Evolutionary conservation across 2,797 vertebrate genomes (phyloP), one percentile per base, ranked within the genome.

Genomic region (Vireo griseus): DNA sequence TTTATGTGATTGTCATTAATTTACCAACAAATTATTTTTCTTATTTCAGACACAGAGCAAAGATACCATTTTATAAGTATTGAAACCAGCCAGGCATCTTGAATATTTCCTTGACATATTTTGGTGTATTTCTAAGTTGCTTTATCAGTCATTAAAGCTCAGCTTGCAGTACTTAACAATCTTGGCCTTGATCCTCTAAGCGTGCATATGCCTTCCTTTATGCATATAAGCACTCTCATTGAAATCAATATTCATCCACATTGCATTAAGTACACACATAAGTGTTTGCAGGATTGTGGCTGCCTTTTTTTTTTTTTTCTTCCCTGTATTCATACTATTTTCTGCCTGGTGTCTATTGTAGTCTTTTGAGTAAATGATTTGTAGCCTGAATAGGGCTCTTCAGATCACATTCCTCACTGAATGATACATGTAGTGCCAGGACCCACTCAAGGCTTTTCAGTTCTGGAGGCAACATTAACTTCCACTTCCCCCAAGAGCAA

Each of bases 171-270:
- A 76, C 88, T 92, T 96, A 91, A 90, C 84, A 96, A 10, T 86
- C 59, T 94, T 94, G 93, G 90, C 91, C 96, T 96, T 94, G 94
- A 96, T 95, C 90, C 93, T 93, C 55, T 85, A 86, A 90, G 75
- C 72, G 69, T 68, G 68, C 48, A 58, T 86, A 95, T 88, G 75
- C 75, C 94, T 94, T 87, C 68, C 57, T 90, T 94, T 93, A 93
- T 90, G 76, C 81, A 94, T 97, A 86, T 94, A 93, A 95, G 72
- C 66, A 81, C 48, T 94, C 66, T 66, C 48, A 85, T 79, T 95
- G 86, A 95, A 95, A 96, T 93, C 94, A 96, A 88, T 96, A 87
- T 94, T 94, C 92, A 93, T 79, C 78, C 82, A 94, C 77, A 74
- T 93, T 93, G 91, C 78, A 88, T 93, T 93, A 92, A 95, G 88